These are phyloP conservation scores for Lasioglossum villosulum DNA, from an alignment of 2,888 invertebrate genomes.

Conservation along the genomic window DNA sequence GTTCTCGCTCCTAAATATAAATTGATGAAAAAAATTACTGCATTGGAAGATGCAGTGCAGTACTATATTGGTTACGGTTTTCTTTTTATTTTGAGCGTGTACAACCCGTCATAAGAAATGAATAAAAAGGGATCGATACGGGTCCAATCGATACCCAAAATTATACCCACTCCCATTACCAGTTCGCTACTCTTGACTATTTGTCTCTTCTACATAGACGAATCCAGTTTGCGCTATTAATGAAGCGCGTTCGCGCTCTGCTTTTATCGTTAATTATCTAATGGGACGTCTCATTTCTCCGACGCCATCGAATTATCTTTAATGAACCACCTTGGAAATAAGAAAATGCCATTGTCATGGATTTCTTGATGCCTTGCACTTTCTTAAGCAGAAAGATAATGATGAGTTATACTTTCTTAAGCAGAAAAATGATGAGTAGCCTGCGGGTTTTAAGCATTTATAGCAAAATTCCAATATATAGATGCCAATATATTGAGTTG, in stretches of 20 bases:
- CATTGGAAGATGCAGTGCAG: not conserved
- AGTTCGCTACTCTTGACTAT: conserved; percentile 29
- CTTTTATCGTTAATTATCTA: conserved; percentile 41
- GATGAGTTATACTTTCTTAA: not conserved
- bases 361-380: not conserved
- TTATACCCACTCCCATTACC: conserved; percentile 20
- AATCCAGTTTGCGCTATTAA: conserved; percentile 15
- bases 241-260: not conserved
- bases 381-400: not conserved
- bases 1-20: not conserved
- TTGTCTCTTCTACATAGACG: not conserved
- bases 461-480: no score
- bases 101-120: not conserved
- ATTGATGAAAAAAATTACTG: not conserved
- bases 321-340: not conserved
- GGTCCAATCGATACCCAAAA: conserved; percentile 13
- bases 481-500: no score
- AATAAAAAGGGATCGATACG: conserved; percentile 52
- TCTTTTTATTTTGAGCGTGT: conserved; percentile 8
- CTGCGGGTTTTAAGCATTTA: no score
- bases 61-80: not conserved
- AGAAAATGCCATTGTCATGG: not conserved
- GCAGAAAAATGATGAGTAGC: no score
- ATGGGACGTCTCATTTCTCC: conserved; percentile 12
- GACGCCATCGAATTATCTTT: not conserved